Evolutionary conservation across 2,888 invertebrate species (phyloP), one percentile per base, ranked within the genome.

Genomic region (Mythimna vitellina): DNA sequence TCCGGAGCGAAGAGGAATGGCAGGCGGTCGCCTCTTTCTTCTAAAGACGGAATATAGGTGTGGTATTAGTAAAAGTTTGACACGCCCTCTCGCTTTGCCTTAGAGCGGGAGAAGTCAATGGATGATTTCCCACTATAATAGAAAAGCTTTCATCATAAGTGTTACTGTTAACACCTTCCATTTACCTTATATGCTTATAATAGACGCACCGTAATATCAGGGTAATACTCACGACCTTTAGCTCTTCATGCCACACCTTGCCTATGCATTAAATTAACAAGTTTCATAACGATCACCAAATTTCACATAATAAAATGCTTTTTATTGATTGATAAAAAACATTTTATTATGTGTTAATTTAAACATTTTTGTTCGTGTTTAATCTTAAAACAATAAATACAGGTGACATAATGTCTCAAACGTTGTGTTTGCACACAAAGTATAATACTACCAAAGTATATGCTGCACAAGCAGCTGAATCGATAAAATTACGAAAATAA

Each of bases 371-470:
- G 9, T 8, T 17, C 12, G 20, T 22, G n/a, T 38, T 65, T 57
- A 22, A 62, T 71, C 49, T 20, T 73, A 64, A 22, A 57, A 65
- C 5, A 60, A 53, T 74, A 42, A 75, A 54, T 61, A 9, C 46
- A 4, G 9, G 29, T 75, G 76, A 54, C 60, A 68, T 53, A 46
- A 74, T 42, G 12, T 66, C 8, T 29, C 29, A 29, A 29, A 29
- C 46, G 12, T 51, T 51, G 58, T 14, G 29, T 49, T 29, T 72
- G 29, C 29, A 29, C 29, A 29, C 29, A 29, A 29, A 29, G 29
- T 29, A 29, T 29, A 29, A 29, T 29, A 29, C 29, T 29, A 29
- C 29, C 29, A 29, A 46, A 17, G 65, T 73, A 62, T 49, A 56
- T 49, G 53, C 12, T 64, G 14, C 35, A 35, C 35, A 8, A 58